A percentile compares a stretch with the other conserved stretches of the same genome.
Conservation (phyloP, 2,113 vertebrate genomes). For the Turnix velox region DNA sequence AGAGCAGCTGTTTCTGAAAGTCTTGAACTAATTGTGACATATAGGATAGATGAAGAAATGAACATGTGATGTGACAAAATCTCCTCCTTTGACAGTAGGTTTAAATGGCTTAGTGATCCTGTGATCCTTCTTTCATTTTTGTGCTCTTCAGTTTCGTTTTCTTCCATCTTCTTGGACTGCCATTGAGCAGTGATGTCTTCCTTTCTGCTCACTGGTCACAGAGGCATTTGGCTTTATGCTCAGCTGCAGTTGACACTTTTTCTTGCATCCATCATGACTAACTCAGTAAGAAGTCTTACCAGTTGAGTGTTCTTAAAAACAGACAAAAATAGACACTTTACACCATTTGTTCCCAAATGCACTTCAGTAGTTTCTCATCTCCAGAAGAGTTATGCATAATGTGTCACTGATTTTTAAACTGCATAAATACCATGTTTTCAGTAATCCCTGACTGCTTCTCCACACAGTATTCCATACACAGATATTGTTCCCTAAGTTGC, state of each 20-base stretch:
- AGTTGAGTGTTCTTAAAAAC: slow-evolving; percentile 32
- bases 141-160: slow-evolving; percentile 45
- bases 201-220: neutral
- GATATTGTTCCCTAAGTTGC: slow-evolving; percentile 72
- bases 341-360: slow-evolving; percentile 45
- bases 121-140: slow-evolving; percentile 54
- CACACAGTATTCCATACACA: slow-evolving; percentile 55
- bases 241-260: slow-evolving; percentile 27
- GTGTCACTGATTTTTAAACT: slow-evolving; percentile 60
- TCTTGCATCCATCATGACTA: slow-evolving; percentile 52
- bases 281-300: slow-evolving; percentile 50
- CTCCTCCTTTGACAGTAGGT: slow-evolving; percentile 3
- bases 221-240: slow-evolving; percentile 31
- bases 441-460: slow-evolving; percentile 63
- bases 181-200: slow-evolving; percentile 3
- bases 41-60: slow-evolving; percentile 11
- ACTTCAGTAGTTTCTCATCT: slow-evolving; percentile 54
- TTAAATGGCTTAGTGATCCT: slow-evolving; percentile 49
- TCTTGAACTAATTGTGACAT: neutral
- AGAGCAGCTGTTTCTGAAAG: neutral
- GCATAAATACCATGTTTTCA: slow-evolving; percentile 65
- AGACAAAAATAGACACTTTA: slow-evolving; percentile 42
- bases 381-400: slow-evolving; percentile 1
- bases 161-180: slow-evolving; percentile 13
- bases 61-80: neutral